Evolutionary conservation across 2,797 vertebrate genomes (phyloP).

Genomic region (Amblyopsis hoosieri): DNA sequence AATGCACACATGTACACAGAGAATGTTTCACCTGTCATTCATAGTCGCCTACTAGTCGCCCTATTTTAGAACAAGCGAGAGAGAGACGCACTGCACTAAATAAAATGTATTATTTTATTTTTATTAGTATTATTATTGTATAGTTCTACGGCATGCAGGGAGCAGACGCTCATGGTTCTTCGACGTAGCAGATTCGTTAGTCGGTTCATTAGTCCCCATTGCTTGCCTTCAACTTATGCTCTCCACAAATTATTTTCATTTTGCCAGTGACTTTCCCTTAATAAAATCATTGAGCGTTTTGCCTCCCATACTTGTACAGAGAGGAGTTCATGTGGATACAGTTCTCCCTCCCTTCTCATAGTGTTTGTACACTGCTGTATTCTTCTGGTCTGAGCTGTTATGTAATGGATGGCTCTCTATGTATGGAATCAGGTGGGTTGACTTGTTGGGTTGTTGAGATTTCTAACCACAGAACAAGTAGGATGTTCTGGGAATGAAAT

Average conservation of each 20-base stretch:
- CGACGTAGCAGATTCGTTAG: no score
- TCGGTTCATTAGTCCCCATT: not conserved
- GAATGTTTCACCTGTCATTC: not conserved
- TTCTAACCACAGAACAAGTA: not conserved
- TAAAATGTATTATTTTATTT: no score
- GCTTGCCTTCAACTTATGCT: constrained; percentile 21
- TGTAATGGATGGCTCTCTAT: not conserved
- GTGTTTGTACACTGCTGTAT: not conserved
- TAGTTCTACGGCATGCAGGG: no score
- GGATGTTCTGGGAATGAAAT: constrained; percentile 1
- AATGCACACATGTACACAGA: not conserved
- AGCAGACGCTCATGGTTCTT: no score
- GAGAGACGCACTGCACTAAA: no score
- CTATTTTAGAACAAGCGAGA: not conserved
- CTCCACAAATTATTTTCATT: constrained; percentile 35
- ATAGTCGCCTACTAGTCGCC: not conserved
- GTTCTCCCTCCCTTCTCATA: not conserved
- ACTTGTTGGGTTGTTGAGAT: not conserved
- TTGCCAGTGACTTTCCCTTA: constrained; percentile 43
- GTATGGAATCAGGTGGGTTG: not conserved
- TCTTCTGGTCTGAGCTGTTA: not conserved
- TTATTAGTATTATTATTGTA: no score
- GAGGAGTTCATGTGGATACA: not conserved
- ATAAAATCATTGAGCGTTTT: constrained; percentile 24
- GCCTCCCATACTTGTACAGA: constrained; percentile 8